Evolutionary conservation across 2,888 invertebrate genomes (phyloP).

Genomic region (Macropis europaea): DNA sequence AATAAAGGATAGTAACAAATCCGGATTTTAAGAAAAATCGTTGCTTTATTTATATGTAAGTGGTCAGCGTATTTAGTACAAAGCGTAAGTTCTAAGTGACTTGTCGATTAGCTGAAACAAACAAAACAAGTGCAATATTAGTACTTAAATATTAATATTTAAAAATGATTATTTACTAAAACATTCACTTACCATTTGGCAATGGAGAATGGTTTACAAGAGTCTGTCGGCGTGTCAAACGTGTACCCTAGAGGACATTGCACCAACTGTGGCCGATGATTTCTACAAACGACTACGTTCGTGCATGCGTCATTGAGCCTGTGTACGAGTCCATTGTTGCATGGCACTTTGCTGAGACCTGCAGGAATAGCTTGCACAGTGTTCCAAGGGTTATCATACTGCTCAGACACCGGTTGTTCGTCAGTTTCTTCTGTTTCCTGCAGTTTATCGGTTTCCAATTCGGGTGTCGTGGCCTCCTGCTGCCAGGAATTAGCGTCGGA

Average conservation of each 20-base stretch:
- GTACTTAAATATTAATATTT: neutral
- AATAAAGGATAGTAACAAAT: neutral
- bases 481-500: constrained; percentile 64
- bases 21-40: constrained; percentile 19
- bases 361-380: constrained; percentile 65
- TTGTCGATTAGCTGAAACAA: constrained; percentile 62
- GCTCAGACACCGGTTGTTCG: neutral
- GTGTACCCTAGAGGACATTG: constrained; percentile 67
- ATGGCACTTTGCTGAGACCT: constrained; percentile 64
- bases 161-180: neutral
- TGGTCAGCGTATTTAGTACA: constrained; percentile 46
- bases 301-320: constrained; percentile 70
- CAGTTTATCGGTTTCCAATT: constrained; percentile 61
- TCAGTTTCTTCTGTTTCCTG: constrained; percentile 26
- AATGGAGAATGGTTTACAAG: constrained; percentile 67
- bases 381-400: constrained; percentile 64
- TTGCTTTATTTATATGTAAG: constrained; percentile 48
- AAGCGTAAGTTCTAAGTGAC: constrained; percentile 48
- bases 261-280: constrained; percentile 67
- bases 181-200: constrained; percentile 70
- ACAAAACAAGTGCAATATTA: constrained; percentile 5
- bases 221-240: constrained; percentile 71
- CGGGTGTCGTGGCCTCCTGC: constrained; percentile 57
- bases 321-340: constrained; percentile 69
- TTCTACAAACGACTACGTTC: constrained; percentile 71